Conservation (phyloP, 30 jellyfish, hydroid and myxozoan species). For the Hydractinia symbiolongicarpus region DNA sequence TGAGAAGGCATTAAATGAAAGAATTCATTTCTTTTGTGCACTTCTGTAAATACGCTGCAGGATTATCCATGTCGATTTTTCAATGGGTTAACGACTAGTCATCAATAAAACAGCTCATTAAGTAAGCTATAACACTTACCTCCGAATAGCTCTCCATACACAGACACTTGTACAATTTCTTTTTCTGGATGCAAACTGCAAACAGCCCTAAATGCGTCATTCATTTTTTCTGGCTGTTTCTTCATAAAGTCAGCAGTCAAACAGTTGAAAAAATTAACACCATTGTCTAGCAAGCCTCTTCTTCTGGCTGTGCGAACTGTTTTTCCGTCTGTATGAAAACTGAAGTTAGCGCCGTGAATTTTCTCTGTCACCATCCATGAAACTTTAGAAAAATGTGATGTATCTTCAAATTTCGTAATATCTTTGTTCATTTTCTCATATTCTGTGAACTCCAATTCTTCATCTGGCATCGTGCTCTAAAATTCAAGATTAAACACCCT, state of each 20-base stretch:
- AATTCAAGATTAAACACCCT: no score
- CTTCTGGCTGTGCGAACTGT: slow-evolving; percentile 67
- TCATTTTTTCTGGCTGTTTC: slow-evolving; percentile 62
- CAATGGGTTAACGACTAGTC: no score
- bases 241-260: slow-evolving; percentile 59
- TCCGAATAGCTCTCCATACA: slow-evolving; percentile 87
- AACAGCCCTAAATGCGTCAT: slow-evolving; percentile 38
- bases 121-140: slow-evolving; percentile 38
- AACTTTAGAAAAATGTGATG: slow-evolving; percentile 41
- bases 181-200: slow-evolving; percentile 27
- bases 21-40: no score
- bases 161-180: slow-evolving; percentile 51
- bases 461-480: no score
- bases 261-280: slow-evolving; percentile 46
- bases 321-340: slow-evolving; percentile 83
- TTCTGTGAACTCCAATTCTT: slow-evolving; percentile 48
- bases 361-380: slow-evolving; percentile 84
- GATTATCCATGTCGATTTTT: no score
- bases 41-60: no score
- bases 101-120: no score
- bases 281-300: slow-evolving; percentile 68
- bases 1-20: no score
- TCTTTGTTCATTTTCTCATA: slow-evolving; percentile 72
- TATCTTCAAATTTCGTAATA: slow-evolving; percentile 28
- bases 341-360: slow-evolving; percentile 92